Evolutionary conservation across 2,888 invertebrate species (phyloP).

Genomic region (Leucophenga montana): DNA sequence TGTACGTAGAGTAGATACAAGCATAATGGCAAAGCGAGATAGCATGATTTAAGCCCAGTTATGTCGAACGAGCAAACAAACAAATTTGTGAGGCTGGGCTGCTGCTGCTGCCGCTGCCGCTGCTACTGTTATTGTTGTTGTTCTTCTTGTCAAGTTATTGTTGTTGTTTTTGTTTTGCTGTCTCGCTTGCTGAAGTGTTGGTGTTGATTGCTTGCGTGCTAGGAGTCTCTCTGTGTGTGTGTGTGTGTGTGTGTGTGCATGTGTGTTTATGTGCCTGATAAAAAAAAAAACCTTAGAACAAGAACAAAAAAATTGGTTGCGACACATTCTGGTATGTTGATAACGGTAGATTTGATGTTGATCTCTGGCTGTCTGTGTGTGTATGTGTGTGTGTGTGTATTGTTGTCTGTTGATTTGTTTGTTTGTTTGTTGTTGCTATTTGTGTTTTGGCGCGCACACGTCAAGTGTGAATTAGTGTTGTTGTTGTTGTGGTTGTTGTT

Average conservation of each 20-base stretch:
- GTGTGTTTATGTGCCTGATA: constrained; percentile 8
- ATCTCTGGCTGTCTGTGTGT: constrained; percentile 34
- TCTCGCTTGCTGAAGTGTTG: constrained; percentile 17
- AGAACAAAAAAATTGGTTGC: constrained; percentile 19
- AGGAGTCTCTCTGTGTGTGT: constrained; percentile 12
- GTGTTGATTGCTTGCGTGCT: constrained; percentile 23
- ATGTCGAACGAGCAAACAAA: background rate
- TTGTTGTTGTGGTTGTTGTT: constrained; percentile 25
- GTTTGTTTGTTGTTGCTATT: constrained; percentile 35
- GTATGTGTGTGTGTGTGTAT: constrained; percentile 27
- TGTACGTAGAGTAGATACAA: background rate
- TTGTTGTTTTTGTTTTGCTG: constrained; percentile 8
- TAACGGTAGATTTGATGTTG: constrained; percentile 49
- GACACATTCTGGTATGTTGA: constrained; percentile 50
- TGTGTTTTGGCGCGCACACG: constrained; percentile 63
- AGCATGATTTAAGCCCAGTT: too few relatives aligned
- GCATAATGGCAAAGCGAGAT: too few relatives aligned
- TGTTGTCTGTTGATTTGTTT: constrained; percentile 9
- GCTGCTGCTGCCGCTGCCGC: background rate
- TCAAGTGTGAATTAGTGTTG: constrained; percentile 65
- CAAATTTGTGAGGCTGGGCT: constrained; percentile 16
- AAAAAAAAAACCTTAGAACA: background rate
- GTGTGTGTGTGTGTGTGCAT: constrained; percentile 19
- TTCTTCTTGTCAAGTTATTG: constrained; percentile 2
- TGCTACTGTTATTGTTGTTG: constrained; percentile 19